These are phyloP conservation scores for Beris morrisii DNA, from an alignment of 2,888 invertebrate genomes.

Conservation along the genomic window DNA sequence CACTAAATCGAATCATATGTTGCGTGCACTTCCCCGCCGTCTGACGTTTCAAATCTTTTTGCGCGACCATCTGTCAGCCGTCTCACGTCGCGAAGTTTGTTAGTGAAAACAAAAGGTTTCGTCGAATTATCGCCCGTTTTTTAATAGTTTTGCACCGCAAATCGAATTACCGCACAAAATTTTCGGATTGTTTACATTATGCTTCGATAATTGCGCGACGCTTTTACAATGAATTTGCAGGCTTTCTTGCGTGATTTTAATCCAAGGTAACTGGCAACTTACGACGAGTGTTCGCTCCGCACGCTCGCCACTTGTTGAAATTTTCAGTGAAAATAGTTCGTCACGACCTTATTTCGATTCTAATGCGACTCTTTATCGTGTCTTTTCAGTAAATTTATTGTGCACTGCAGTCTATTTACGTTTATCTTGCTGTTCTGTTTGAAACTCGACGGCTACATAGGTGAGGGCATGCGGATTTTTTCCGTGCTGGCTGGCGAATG, in stretches of 20 bases:
- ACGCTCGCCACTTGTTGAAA: slow-evolving; percentile 33
- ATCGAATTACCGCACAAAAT: too few species aligned
- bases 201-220: slow-evolving; percentile 7
- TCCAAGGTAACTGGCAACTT: slow-evolving; percentile 68
- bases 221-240: slow-evolving; percentile 75
- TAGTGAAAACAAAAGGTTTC: too few species aligned
- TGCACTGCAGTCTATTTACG: slow-evolving; percentile 88
- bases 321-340: too few species aligned
- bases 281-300: neutral
- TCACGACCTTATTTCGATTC: slow-evolving; percentile 17
- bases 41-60: too few species aligned
- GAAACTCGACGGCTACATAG: slow-evolving; percentile 80
- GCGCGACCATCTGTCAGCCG: too few species aligned
- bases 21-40: too few species aligned
- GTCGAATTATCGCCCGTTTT: too few species aligned
- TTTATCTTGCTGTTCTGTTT: slow-evolving; percentile 91
- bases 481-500: neutral
- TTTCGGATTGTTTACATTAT: neutral
- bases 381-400: slow-evolving; percentile 89
- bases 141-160: too few species aligned
- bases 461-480: slow-evolving; percentile 42
- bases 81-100: too few species aligned
- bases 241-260: slow-evolving; percentile 89
- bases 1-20: too few species aligned
- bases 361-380: slow-evolving; percentile 4